Conservation (phyloP, 2,797 vertebrate genomes). For the Semaprochilodus insignis region DNA sequence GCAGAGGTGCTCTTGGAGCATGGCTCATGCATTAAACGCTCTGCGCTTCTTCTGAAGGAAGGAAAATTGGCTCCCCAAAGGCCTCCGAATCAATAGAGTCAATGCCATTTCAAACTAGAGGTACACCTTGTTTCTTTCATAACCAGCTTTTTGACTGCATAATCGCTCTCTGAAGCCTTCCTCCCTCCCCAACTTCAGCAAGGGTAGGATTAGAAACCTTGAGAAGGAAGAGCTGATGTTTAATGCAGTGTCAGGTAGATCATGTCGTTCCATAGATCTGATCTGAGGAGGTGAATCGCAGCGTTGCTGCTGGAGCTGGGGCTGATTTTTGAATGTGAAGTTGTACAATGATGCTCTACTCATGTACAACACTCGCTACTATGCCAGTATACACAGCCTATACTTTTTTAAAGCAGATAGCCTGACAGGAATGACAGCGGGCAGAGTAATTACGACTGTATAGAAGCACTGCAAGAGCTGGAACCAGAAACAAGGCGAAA, state of each 20-base stretch:
- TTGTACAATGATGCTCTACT: background rate
- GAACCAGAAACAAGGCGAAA: background rate
- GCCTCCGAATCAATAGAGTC: conserved; percentile 52
- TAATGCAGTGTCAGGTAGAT: conserved; percentile 37
- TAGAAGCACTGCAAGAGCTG: background rate
- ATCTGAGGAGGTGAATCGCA: background rate
- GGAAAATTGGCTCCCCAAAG: conserved; percentile 55
- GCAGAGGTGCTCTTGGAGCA: conserved; percentile 8
- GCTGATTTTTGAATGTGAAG: background rate
- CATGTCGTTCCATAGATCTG: conserved; percentile 24
- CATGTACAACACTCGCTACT: background rate
- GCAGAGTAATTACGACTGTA: conserved; percentile 21
- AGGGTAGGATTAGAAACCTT: conserved; percentile 24
- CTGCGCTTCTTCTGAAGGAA: conserved; percentile 36
- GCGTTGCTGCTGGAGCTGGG: background rate
- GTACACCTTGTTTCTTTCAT: conserved; percentile 39
- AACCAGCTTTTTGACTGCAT: conserved; percentile 38
- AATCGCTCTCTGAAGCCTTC: conserved; percentile 30
- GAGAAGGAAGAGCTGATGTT: conserved; percentile 35
- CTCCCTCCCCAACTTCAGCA: background rate
- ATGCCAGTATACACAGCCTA: background rate
- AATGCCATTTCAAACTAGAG: conserved; percentile 50
- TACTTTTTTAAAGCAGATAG: conserved; percentile 7
- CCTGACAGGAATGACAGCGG: conserved; percentile 13
- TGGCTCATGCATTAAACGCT: conserved; percentile 38